A percentile compares a stretch with the other conserved stretches of the same genome.
Evolutionary conservation across 2,113 vertebrate species (phyloP).

Genomic region (Pelodiscus sinensis): DNA sequence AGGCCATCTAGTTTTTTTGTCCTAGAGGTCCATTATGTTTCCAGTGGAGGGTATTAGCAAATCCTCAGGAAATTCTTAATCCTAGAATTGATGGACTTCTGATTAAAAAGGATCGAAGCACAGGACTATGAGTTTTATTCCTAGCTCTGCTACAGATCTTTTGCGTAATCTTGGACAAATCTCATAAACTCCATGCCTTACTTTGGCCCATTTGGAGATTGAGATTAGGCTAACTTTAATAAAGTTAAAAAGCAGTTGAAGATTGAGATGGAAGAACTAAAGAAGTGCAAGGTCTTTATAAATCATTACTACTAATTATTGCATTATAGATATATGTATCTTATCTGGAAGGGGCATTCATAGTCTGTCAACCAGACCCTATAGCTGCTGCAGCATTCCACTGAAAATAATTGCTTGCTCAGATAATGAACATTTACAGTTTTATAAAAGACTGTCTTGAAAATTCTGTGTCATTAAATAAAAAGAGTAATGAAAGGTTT

Average conservation of each 20-base stretch:
- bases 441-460: conserved; percentile 48
- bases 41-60: not conserved
- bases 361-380: conserved; percentile 31
- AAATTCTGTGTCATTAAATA: conserved; percentile 45
- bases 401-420: conserved; percentile 55
- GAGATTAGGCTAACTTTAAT: not conserved
- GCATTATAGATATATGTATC: not conserved
- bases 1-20: not conserved
- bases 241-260: not conserved
- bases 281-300: not conserved
- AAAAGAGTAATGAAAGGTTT: conserved; percentile 22
- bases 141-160: fast-evolving
- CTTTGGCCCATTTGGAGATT: not conserved
- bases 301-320: not conserved
- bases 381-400: conserved; percentile 42
- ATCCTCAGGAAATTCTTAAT: fast-evolving
- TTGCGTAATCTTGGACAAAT: not conserved
- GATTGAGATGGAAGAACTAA: not conserved
- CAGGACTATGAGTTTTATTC: not conserved
- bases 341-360: conserved; percentile 21
- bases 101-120: not conserved
- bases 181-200: not conserved
- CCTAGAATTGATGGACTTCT: not conserved
- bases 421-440: conserved; percentile 29
- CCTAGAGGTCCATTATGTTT: conserved; percentile 7